Conservation (phyloP, 1,140 invertebrate species). For the Coboldia fuscipes region DNA sequence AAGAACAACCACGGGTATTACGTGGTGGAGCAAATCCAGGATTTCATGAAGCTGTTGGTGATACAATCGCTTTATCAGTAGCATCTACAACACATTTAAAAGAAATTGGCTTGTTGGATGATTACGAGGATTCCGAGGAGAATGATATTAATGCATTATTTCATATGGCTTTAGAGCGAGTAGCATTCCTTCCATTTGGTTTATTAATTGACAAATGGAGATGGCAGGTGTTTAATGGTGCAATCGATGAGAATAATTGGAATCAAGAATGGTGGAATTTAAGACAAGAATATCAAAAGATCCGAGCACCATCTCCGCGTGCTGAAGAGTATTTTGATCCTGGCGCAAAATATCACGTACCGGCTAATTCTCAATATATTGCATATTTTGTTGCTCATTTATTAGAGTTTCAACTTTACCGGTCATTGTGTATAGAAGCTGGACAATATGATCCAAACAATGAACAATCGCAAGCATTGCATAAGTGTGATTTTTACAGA, state of each 20-base stretch:
- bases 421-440: slow-evolving; percentile 31
- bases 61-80: slow-evolving; percentile 41
- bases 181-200: slow-evolving; percentile 34
- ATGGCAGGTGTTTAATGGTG: slow-evolving; percentile 32
- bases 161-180: slow-evolving; percentile 29
- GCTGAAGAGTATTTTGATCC: slow-evolving; percentile 33
- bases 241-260: slow-evolving; percentile 22
- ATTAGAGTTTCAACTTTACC: slow-evolving; percentile 40
- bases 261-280: slow-evolving; percentile 37
- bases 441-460: slow-evolving; percentile 26
- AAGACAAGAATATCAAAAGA: slow-evolving; percentile 27
- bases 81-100: slow-evolving; percentile 30
- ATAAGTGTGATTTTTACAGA: slow-evolving; percentile 35
- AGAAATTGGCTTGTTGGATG: slow-evolving; percentile 24
- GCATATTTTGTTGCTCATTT: slow-evolving; percentile 44
- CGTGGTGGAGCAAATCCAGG: slow-evolving; percentile 52
- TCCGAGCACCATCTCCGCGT: slow-evolving; percentile 28
- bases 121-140: slow-evolving; percentile 1
- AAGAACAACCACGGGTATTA: slow-evolving; percentile 37
- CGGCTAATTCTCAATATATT: slow-evolving; percentile 34
- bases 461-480: slow-evolving; percentile 20
- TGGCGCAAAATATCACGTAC: slow-evolving; percentile 38
- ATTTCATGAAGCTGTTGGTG: slow-evolving; percentile 54
- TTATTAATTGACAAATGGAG: slow-evolving; percentile 30
- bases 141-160: slow-evolving; percentile 1